Conservation (phyloP, 2,113 vertebrate genomes). For the Caranx melampygus region DNA sequence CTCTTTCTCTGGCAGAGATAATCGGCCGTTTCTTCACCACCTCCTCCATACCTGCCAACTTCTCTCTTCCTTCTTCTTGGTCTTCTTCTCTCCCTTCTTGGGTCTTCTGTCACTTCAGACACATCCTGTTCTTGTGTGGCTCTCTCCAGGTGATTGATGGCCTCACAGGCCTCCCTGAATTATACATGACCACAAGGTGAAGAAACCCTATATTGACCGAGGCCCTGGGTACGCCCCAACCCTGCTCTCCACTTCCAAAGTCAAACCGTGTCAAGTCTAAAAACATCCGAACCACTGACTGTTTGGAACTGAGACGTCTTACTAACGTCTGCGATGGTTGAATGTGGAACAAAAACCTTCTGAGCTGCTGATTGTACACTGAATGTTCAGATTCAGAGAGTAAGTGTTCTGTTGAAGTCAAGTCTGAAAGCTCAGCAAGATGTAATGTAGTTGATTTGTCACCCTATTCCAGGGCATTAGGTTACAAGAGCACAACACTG, state of each 20-base stretch:
- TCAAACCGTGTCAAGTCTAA: neutral
- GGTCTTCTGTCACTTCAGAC: slow-evolving; percentile 40
- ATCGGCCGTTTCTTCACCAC: slow-evolving; percentile 77
- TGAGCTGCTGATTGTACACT: neutral
- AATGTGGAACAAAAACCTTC: neutral
- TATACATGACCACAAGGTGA: slow-evolving; percentile 76
- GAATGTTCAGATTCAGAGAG: neutral
- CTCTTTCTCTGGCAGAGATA: slow-evolving; percentile 82
- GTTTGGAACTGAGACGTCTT: neutral
- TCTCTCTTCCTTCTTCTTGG: slow-evolving; percentile 5
- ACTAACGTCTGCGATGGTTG: neutral
- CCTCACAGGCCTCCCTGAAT: slow-evolving; percentile 65
- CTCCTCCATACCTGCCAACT: slow-evolving; percentile 73
- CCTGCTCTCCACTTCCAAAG: slow-evolving; percentile 31
- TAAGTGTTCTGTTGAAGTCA: neutral
- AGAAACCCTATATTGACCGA: slow-evolving; percentile 76
- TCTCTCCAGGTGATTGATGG: slow-evolving; percentile 40
- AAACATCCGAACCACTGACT: neutral
- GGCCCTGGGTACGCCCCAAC: slow-evolving; percentile 19
- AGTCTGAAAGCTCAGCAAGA: slow-evolving; percentile 1
- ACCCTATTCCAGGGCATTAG: slow-evolving; percentile 29
- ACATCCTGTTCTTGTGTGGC: slow-evolving; percentile 43
- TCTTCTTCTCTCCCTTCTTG: slow-evolving; percentile 29
- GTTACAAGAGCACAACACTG: slow-evolving; percentile 17
- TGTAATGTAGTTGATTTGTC: slow-evolving; percentile 40